Evolutionary conservation across 2,888 invertebrate species (phyloP), one percentile per base, ranked within the genome.

Genomic region (Euplexia lucipara): DNA sequence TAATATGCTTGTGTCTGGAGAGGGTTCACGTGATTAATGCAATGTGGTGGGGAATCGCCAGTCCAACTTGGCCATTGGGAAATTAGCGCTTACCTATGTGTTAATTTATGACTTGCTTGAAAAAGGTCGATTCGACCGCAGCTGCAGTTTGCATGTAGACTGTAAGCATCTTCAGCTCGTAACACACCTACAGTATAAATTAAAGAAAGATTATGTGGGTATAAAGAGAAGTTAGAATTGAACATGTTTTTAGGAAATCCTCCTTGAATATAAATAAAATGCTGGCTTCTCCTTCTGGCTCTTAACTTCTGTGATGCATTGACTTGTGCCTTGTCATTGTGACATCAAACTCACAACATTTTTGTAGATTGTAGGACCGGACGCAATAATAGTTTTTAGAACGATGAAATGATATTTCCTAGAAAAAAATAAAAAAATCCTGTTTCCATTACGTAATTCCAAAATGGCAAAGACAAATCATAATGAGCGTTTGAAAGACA

Each of bases 391-490:
- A 26, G n/a, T n/a, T 60, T 16, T 7, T 35, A 56, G 9, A 57
- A 47, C 41, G 54, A 59, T 68, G 54, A 37, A 49, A 75, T 70
- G 34, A 44, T 52, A 41, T 22, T 39, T 53, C 16, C 20, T 51
- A 37, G 26, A 20, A 30, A 39, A 53, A 56, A 39, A 56, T 52
- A n/a, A 51, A 37, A 58, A 34, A 54, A 12, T 16, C 2, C 30
- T 20, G 41, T 58, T 8, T 39, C 77, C 41, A 39, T 47, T 51
- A 18, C 20, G 49, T 34, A n/a, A n/a, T n/a, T n/a, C n/a, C 9
- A 26, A 41, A 60, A 32, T 44, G 52, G 59, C 56, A 30, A 47
- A 49, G 53, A 81, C 78, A 78, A 63, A 47, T 52, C 18, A 54
- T 3, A 32, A 60, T 26, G 65, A 61, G 18, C n/a, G 63, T 18